These are phyloP conservation scores for Chloroceryle aenea DNA, from an alignment of 2,113 vertebrate species.

Conservation along the genomic window DNA sequence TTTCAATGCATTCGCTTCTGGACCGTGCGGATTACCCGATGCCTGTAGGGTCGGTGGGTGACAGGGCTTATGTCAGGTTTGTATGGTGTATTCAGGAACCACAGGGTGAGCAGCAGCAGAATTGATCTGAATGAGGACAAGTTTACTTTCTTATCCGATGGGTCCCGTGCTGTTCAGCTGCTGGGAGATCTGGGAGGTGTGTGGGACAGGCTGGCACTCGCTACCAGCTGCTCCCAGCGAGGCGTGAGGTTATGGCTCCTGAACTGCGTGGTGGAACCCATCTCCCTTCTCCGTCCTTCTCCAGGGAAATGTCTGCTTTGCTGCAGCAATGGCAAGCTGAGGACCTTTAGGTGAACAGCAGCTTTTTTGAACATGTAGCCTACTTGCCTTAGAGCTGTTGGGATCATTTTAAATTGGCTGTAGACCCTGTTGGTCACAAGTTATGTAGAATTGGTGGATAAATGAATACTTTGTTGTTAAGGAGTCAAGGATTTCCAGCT, in stretches of 20 bases:
- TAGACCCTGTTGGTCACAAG: fast-evolving
- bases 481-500: background rate
- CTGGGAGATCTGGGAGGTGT: background rate
- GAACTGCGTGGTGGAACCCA: background rate
- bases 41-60: background rate
- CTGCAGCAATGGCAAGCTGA: background rate
- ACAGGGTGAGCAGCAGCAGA: background rate
- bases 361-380: background rate
- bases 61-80: background rate
- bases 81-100: background rate
- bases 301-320: background rate
- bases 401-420: background rate
- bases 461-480: background rate
- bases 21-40: background rate
- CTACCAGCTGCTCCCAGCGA: background rate
- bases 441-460: background rate
- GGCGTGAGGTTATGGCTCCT: background rate
- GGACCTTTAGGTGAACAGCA: background rate
- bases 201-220: background rate
- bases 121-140: background rate
- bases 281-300: background rate
- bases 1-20: background rate
- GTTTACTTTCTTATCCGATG: background rate
- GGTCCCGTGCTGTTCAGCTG: background rate
- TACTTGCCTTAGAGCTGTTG: background rate